Evolutionary conservation across 2,888 invertebrate species (phyloP), one percentile per base, ranked within the genome.

Genomic region (Orthonevra nobilis): DNA sequence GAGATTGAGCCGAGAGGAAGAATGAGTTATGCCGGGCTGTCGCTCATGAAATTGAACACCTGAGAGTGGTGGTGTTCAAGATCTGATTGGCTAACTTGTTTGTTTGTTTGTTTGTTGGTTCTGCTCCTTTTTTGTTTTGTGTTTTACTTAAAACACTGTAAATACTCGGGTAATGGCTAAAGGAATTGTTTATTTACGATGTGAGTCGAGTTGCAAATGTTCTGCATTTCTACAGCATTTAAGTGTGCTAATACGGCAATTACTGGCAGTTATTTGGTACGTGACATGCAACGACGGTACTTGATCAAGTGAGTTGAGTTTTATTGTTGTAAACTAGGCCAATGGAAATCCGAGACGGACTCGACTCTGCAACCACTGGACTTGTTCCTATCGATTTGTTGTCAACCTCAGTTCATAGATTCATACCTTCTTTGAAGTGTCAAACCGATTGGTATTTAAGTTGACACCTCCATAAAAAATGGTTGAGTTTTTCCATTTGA

Each of bases 31-130:
- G 73, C 68, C 40, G 20, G 73, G 54, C 66, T 73, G 79, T 79
- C 79, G 79, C 79, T 79, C 79, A 79, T 73, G 79, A 79, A 79
- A 68, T 73, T 61, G 79, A 79, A 79, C 79, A 79, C 79, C 79
- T 79, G 79, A 79, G 79, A 5, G 3, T 66, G 48, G 52, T 66
- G 48, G 73, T 68, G 66, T 50, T 79, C 73, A 36, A 26, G 61
- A 79, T 73, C 79, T 79, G 79, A 73, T 79, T 79, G 73, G 79
- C 66, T 60, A 56, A 15, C 58, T 36, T 77, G 64, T 72, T 70
- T 44, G 42, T 40, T 34, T 20, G 30, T 60, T 70, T 69, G n/a
- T 32, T 19, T 44, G n/a, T n/a, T n/a, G n/a, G n/a, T n/a, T n/a
- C n/a, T n/a, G n/a, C n/a, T n/a, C n/a, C n/a, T n/a, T n/a, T n/a